Evolutionary conservation across 2,113 vertebrate species (phyloP).

Genomic region (Marmota flaviventris): DNA sequence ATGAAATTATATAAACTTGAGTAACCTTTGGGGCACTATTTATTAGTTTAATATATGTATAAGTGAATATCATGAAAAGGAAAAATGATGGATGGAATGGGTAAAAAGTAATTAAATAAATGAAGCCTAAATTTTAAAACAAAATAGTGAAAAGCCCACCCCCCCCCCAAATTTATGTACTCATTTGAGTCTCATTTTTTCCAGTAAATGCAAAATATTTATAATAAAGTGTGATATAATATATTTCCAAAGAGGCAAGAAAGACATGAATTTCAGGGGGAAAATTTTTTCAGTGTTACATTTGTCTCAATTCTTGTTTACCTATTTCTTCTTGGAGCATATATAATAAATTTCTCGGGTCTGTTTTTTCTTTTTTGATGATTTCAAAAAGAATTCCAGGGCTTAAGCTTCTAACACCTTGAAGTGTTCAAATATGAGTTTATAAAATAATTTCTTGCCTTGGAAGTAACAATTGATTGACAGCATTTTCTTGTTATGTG

Average conservation of each 20-base stretch:
- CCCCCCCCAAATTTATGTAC: neutral
- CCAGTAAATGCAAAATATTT: neutral
- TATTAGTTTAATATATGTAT: neutral
- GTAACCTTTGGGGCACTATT: neutral
- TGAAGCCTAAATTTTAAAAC: neutral
- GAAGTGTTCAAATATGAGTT: no score
- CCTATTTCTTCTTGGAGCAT: no score
- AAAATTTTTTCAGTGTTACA: no score
- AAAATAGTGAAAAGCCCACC: neutral
- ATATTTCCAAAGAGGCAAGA: neutral
- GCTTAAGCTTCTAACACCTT: no score
- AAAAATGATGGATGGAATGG: neutral
- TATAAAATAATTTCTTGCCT: no score
- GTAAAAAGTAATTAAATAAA: neutral
- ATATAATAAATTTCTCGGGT: no score
- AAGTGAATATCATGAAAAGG: neutral
- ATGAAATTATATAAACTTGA: neutral
- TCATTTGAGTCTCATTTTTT: neutral
- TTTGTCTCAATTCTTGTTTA: no score
- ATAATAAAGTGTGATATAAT: neutral
- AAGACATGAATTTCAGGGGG: neutral
- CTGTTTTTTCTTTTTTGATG: no score
- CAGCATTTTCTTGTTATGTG: no score
- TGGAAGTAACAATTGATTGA: no score
- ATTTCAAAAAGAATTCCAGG: no score